Percentiles rank a stretch among this genome's conserved stretches.
phyloP scores from a whole-genome alignment of 2,888 invertebrate species.

The Ceriagrion tenellum region DNA sequence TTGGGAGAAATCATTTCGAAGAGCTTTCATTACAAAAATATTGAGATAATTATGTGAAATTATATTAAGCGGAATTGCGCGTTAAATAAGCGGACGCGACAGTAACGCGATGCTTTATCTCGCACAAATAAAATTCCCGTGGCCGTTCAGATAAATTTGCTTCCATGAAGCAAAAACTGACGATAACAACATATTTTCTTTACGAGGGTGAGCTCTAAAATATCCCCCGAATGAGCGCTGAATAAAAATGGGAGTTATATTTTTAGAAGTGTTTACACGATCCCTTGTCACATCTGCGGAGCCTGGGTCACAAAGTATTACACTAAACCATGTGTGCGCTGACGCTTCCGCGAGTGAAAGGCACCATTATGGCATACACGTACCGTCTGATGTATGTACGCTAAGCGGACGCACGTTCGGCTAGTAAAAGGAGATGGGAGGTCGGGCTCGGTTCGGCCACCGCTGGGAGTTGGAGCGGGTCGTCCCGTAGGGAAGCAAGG shows the following conservation, averaged over 20 bases:
- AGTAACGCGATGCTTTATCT: too few relatives aligned
- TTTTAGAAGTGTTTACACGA: neutral
- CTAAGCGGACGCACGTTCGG: conserved; percentile 7
- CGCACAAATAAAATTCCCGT: too few relatives aligned
- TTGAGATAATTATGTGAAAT: too few relatives aligned
- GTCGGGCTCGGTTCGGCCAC: neutral
- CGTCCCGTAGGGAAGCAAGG: neutral
- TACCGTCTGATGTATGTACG: neutral
- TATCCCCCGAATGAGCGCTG: neutral
- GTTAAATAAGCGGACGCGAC: too few relatives aligned
- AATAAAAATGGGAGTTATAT: neutral
- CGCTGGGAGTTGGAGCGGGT: neutral
- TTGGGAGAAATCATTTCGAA: too few relatives aligned
- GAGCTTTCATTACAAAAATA: too few relatives aligned
- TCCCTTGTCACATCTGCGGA: neutral
- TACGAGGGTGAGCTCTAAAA: neutral
- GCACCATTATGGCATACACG: neutral
- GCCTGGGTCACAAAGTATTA: neutral
- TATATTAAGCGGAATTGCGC: too few relatives aligned
- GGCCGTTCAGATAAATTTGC: neutral
- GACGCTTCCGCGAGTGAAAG: conserved; percentile 21
- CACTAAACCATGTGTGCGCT: neutral
- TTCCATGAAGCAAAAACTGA: neutral
- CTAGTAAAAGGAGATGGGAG: conserved; percentile 19
- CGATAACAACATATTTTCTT: neutral